Conservation (phyloP, 2,888 invertebrate species). For the Erpobdella octoculata region DNA sequence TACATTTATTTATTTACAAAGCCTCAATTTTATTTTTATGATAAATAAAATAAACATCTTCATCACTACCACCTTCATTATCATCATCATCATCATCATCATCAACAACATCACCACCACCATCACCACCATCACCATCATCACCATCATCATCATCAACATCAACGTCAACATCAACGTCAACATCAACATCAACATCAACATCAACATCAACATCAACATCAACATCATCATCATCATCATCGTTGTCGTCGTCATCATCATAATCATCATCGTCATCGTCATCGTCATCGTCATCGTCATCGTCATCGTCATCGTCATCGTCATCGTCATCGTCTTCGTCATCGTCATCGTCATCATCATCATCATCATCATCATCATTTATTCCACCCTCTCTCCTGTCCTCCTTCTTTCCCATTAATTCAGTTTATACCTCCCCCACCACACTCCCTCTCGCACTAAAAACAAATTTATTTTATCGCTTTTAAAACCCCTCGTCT, state of each 20-base stretch:
- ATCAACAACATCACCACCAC: constrained; percentile 10
- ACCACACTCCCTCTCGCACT: too few relatives aligned
- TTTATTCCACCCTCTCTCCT: background rate
- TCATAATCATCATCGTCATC: background rate
- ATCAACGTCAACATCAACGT: constrained; percentile 30
- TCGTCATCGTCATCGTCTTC: background rate
- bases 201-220: constrained; percentile 15
- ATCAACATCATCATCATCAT: constrained; percentile 14
- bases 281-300: background rate
- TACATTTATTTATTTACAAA: background rate
- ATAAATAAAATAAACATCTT: background rate
- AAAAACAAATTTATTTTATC: too few relatives aligned
- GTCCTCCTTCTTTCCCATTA: background rate
- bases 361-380: constrained; percentile 23
- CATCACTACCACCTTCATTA: too few relatives aligned
- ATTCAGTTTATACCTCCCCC: too few relatives aligned
- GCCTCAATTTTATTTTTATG: background rate
- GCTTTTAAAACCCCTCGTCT: too few relatives aligned
- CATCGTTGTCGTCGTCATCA: background rate
- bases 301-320: constrained; percentile 3
- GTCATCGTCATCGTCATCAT: background rate
- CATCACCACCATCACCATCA: constrained; percentile 23
- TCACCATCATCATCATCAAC: constrained; percentile 28
- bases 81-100: background rate
- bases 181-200: constrained; percentile 29